Percentiles rank a stretch among this genome's conserved stretches.
Evolutionary conservation across 1,140 invertebrate species (phyloP).

Genomic region (Episyrphus balteatus): DNA sequence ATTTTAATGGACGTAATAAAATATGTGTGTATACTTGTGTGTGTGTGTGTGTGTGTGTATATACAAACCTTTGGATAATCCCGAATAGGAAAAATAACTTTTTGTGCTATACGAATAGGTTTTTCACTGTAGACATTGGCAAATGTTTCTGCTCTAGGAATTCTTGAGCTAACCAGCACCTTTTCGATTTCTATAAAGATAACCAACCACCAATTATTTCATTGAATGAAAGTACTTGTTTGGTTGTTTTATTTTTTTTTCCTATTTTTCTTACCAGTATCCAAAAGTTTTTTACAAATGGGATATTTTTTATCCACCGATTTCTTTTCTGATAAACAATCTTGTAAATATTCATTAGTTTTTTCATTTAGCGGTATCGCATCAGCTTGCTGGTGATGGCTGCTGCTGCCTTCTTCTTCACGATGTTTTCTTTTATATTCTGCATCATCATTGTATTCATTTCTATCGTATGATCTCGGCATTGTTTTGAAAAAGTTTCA

Average conservation of each 20-base stretch:
- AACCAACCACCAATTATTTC: slow-evolving; percentile 6
- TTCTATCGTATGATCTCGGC: slow-evolving; percentile 32
- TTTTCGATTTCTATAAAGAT: slow-evolving; percentile 49
- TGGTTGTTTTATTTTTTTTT: background rate
- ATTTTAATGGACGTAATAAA: background rate
- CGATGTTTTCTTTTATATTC: slow-evolving; percentile 33
- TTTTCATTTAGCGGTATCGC: slow-evolving; percentile 31
- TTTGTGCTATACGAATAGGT: slow-evolving; percentile 69
- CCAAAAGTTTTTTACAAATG: slow-evolving; percentile 28
- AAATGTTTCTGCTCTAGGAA: slow-evolving; percentile 51
- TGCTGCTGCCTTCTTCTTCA: slow-evolving; percentile 22
- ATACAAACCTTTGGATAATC: slow-evolving; percentile 85
- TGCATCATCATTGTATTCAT: slow-evolving; percentile 31
- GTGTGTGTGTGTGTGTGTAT: no score
- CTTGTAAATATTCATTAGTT: slow-evolving; percentile 29
- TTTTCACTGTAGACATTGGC: slow-evolving; percentile 80
- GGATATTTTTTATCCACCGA: slow-evolving; percentile 29
- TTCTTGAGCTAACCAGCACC: slow-evolving; percentile 46
- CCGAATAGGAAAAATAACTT: slow-evolving; percentile 73
- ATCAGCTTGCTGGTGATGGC: slow-evolving; percentile 15
- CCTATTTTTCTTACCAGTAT: slow-evolving; percentile 19
- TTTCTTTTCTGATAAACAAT: slow-evolving; percentile 30
- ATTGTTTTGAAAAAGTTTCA: no score
- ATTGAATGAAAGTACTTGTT: background rate
- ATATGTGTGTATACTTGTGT: background rate